Evolutionary conservation across 2,797 vertebrate genomes (phyloP).

Genomic region (Chelon labrosus): DNA sequence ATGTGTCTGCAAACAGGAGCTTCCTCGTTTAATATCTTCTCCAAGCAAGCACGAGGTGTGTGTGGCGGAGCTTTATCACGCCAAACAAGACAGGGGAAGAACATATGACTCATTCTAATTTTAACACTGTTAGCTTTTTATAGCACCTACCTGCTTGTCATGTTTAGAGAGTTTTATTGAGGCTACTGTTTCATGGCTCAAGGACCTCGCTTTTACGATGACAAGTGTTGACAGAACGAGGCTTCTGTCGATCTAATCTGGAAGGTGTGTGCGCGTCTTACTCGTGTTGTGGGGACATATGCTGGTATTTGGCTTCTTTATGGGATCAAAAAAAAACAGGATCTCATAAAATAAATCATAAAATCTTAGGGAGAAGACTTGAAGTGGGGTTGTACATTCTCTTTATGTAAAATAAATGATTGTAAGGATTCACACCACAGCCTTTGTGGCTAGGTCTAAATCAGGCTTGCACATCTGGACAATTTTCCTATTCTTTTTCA

Average conservation of each 20-base stretch:
- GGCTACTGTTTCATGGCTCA: constrained; percentile 39
- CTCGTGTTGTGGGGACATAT: not conserved
- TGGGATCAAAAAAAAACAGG: not conserved
- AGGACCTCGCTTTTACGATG: constrained; percentile 27
- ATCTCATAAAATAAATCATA: not conserved
- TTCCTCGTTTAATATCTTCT: constrained; percentile 10
- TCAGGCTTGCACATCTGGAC: too few species aligned
- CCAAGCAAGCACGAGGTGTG: not conserved
- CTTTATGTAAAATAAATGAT: too few species aligned
- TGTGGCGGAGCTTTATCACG: constrained; percentile 42
- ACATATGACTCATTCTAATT: constrained; percentile 69
- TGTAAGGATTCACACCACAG: too few species aligned
- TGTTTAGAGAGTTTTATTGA: constrained; percentile 65
- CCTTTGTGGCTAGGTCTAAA: too few species aligned
- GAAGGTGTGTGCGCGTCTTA: not conserved
- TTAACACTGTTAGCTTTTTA: constrained; percentile 56
- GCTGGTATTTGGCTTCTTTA: not conserved
- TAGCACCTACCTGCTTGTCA: constrained; percentile 25
- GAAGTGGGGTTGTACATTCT: too few species aligned
- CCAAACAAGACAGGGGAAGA: constrained; percentile 47
- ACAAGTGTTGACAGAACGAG: constrained; percentile 37
- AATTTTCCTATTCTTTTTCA: too few species aligned
- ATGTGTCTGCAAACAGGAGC: constrained; percentile 45
- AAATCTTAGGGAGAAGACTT: not conserved
- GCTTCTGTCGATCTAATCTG: constrained; percentile 40